Percentiles rank a stretch among this genome's conserved stretches.
Conservation (phyloP, 2,888 invertebrate species). For the Campaea margaritaria region DNA sequence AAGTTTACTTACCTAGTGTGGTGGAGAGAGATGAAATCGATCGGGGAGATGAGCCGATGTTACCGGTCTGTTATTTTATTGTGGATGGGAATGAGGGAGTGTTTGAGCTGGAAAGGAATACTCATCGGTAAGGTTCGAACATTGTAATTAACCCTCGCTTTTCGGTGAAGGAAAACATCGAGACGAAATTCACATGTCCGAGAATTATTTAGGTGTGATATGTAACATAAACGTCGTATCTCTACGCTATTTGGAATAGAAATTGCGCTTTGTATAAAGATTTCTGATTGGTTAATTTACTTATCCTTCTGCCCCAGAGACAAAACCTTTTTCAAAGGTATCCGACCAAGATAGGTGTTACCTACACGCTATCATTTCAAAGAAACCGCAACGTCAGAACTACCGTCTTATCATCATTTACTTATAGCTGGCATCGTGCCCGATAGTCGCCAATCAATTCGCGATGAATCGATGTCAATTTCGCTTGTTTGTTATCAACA, state of each 20-base stretch:
- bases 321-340: too few species aligned
- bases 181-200: too few species aligned
- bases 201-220: too few species aligned
- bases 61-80: conserved; percentile 96
- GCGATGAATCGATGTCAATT: too few species aligned
- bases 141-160: too few species aligned
- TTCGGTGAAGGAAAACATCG: too few species aligned
- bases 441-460: conserved; percentile 7
- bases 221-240: too few species aligned
- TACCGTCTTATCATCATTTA: conserved; percentile 4
- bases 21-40: conserved; percentile 94
- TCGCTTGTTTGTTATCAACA: conserved; percentile 4
- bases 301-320: too few species aligned
- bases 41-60: conserved; percentile 91
- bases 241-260: too few species aligned
- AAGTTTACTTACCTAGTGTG: conserved; percentile 90
- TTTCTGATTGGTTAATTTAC: too few species aligned
- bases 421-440: conserved; percentile 13
- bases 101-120: conserved; percentile 89
- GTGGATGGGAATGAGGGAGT: conserved; percentile 92
- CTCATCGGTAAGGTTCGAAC: conserved; percentile 89
- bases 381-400: background rate
- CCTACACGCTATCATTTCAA: background rate
- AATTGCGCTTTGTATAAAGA: too few species aligned
- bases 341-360: background rate